phyloP scores from a whole-genome alignment of 1,140 invertebrate genomes.

The Spodoptera litura region DNA sequence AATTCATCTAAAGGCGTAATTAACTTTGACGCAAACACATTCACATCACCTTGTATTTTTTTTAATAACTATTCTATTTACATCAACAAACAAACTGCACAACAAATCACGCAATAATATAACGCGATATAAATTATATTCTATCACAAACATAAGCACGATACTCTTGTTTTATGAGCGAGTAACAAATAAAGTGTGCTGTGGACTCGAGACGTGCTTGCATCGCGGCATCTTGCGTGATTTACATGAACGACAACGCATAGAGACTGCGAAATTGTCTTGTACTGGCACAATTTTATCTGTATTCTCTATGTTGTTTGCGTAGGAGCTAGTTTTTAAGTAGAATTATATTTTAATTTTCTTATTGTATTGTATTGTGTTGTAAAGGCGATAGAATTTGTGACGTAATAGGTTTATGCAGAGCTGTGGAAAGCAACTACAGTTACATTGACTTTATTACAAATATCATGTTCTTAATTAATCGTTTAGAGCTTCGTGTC shows the following conservation, averaged over 20 bases:
- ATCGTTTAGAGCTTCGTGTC: too few relatives aligned
- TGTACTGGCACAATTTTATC: background rate
- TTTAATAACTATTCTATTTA: background rate
- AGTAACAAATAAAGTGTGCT: conserved; percentile 61
- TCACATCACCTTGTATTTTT: background rate
- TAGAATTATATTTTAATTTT: background rate
- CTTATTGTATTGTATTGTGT: too few relatives aligned
- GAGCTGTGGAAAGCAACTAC: too few relatives aligned
- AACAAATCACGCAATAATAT: conserved; percentile 33
- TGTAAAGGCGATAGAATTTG: too few relatives aligned
- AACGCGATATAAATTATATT: conserved; percentile 54
- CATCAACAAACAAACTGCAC: background rate
- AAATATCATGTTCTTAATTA: too few relatives aligned
- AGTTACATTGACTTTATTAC: too few relatives aligned
- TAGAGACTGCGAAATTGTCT: conserved; percentile 33
- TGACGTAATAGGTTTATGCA: too few relatives aligned
- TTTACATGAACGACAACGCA: conserved; percentile 68
- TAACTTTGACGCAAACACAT: too few relatives aligned
- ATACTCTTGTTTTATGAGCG: conserved; percentile 59
- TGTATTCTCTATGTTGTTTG: background rate
- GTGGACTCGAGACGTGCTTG: conserved; percentile 54
- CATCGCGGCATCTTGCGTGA: conserved; percentile 58
- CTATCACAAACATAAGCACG: conserved; percentile 43
- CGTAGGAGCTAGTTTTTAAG: background rate
- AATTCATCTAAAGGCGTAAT: background rate